phyloP scores from a whole-genome alignment of 2,888 invertebrate genomes.

The Heliconius charithonia region DNA sequence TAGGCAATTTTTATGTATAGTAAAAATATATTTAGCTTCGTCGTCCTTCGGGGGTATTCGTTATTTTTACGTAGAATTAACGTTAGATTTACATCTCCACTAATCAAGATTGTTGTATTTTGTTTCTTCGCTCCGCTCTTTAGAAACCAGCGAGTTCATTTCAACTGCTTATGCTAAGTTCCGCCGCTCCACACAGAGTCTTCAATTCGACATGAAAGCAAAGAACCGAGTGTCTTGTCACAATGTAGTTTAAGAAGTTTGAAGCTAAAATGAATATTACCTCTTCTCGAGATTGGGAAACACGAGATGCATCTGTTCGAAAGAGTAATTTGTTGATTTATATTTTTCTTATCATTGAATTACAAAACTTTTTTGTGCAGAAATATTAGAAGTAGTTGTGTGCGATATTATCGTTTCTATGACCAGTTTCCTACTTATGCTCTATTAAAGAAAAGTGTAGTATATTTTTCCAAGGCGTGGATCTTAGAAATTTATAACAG shows the following conservation, averaged over 20 bases:
- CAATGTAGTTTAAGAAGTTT: not conserved
- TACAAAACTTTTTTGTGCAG: no score
- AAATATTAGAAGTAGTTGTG: not conserved
- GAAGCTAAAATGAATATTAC: not conserved
- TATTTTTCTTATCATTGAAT: not conserved
- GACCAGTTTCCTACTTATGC: conserved; percentile 6
- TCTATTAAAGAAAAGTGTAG: conserved; percentile 7
- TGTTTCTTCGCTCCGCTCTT: no score
- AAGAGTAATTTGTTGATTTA: no score
- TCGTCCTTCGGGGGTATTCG: no score
- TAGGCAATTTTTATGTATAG: not conserved
- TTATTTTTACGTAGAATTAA: no score
- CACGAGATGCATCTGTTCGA: not conserved
- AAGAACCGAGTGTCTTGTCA: not conserved
- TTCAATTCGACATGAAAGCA: not conserved
- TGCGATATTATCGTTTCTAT: conserved; percentile 1
- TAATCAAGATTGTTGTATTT: no score
- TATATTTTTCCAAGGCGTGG: conserved; percentile 19
- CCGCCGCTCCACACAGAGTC: not conserved
- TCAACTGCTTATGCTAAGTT: no score
- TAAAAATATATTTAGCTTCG: no score
- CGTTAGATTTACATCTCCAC: no score
- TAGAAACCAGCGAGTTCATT: no score
- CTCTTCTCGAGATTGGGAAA: not conserved
- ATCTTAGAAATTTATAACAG: conserved; percentile 26